Evolutionary conservation across 2,797 vertebrate genomes (phyloP).

Genomic region (Eulemur coronatus): DNA sequence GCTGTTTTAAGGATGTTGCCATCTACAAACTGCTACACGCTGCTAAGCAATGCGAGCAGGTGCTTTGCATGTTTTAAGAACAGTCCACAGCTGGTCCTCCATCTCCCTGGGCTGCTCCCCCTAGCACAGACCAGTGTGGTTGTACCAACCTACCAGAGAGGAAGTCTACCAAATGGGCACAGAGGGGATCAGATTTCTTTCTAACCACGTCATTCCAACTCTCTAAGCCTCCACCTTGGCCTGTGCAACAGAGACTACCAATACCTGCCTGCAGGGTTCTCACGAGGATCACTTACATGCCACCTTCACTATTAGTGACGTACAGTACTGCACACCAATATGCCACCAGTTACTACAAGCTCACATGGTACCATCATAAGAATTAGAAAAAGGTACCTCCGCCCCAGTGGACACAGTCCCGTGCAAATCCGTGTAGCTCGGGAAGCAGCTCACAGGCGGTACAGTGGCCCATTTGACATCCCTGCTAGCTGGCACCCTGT

Average conservation of each 20-base stretch:
- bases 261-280: not conserved
- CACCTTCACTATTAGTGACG: not conserved
- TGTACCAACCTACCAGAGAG: not conserved
- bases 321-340: not conserved
- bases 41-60: not conserved
- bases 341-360: not conserved
- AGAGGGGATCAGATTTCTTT: not conserved
- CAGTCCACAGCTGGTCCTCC: not conserved
- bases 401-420: not conserved
- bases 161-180: not conserved
- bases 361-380: not conserved
- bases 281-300: not conserved
- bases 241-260: not conserved
- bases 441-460: not conserved
- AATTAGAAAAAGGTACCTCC: not conserved
- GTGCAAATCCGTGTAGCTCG: not conserved
- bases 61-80: not conserved
- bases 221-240: not conserved
- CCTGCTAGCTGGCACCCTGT: not conserved
- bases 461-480: not conserved
- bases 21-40: not conserved
- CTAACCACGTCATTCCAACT: not conserved
- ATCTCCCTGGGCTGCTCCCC: not conserved
- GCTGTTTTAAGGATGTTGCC: not conserved
- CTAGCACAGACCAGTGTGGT: not conserved